Conservation (phyloP, 2,113 vertebrate genomes). For the Morphnarchus princeps region DNA sequence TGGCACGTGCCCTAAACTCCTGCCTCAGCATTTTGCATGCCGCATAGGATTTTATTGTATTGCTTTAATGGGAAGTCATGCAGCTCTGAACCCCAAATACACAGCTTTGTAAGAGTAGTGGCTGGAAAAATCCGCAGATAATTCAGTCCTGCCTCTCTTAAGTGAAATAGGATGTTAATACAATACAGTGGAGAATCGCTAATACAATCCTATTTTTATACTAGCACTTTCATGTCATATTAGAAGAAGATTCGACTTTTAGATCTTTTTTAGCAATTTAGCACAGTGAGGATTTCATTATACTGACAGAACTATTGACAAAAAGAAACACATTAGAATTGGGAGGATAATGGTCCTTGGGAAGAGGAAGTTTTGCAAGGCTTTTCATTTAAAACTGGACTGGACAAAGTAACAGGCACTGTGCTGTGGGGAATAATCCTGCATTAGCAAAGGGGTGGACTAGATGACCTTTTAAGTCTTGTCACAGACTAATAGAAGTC, state of each 20-base stretch:
- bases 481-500: slow-evolving; percentile 63
- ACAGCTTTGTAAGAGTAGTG: slow-evolving; percentile 42
- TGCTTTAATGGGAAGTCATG: slow-evolving; percentile 33
- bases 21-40: slow-evolving; percentile 45
- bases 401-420: slow-evolving; percentile 45
- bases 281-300: slow-evolving; percentile 70
- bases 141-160: slow-evolving; percentile 58
- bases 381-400: slow-evolving; percentile 65
- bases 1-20: background rate
- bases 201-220: slow-evolving; percentile 67
- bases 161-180: slow-evolving; percentile 65
- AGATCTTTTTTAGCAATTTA: slow-evolving; percentile 71
- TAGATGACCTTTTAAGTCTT: slow-evolving; percentile 55
- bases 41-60: background rate
- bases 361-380: slow-evolving; percentile 60
- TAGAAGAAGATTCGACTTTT: slow-evolving; percentile 71
- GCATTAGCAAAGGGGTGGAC: slow-evolving; percentile 51
- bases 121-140: slow-evolving; percentile 60
- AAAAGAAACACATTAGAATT: slow-evolving; percentile 63
- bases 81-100: slow-evolving; percentile 53
- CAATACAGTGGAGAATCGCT: slow-evolving; percentile 61
- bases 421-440: slow-evolving; percentile 52
- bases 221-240: slow-evolving; percentile 49
- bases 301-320: slow-evolving; percentile 68
- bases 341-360: slow-evolving; percentile 55